These are phyloP conservation scores for Trissolcus japonicus DNA, from an alignment of 2,888 invertebrate species.

Conservation along the genomic window DNA sequence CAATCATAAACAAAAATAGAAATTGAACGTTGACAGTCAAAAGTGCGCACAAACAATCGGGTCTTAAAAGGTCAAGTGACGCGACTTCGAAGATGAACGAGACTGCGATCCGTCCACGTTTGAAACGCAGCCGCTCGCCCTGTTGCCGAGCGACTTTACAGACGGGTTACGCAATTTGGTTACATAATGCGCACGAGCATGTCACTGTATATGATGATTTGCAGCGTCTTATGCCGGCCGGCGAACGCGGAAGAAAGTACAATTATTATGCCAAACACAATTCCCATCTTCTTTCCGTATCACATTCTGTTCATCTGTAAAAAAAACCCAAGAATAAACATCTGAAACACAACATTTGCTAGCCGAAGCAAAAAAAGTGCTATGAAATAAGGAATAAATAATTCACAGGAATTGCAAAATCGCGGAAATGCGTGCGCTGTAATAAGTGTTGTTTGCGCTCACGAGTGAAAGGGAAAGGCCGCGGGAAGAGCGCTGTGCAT, in stretches of 20 bases:
- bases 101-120: slow-evolving; percentile 15
- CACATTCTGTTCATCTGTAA: no score
- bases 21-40: background rate
- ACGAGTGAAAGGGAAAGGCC: slow-evolving; percentile 53
- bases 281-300: no score
- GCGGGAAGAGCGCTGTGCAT: slow-evolving; percentile 40
- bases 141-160: slow-evolving; percentile 67
- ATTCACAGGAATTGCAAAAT: slow-evolving; percentile 10
- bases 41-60: slow-evolving; percentile 9
- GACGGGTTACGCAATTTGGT: slow-evolving; percentile 73
- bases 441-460: slow-evolving; percentile 15
- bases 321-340: no score
- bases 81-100: slow-evolving; percentile 17
- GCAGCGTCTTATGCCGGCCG: slow-evolving; percentile 41
- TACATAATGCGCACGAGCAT: slow-evolving; percentile 66
- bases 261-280: no score
- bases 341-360: no score
- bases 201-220: slow-evolving; percentile 57
- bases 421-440: slow-evolving; percentile 20
- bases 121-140: slow-evolving; percentile 42
- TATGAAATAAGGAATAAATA: background rate
- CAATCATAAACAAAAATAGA: no score
- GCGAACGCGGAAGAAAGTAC: slow-evolving; percentile 50
- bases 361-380: background rate
- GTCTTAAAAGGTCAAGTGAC: slow-evolving; percentile 20